phyloP scores from a whole-genome alignment of 2,888 invertebrate species.

The Cremastobaeus sp. region DNA sequence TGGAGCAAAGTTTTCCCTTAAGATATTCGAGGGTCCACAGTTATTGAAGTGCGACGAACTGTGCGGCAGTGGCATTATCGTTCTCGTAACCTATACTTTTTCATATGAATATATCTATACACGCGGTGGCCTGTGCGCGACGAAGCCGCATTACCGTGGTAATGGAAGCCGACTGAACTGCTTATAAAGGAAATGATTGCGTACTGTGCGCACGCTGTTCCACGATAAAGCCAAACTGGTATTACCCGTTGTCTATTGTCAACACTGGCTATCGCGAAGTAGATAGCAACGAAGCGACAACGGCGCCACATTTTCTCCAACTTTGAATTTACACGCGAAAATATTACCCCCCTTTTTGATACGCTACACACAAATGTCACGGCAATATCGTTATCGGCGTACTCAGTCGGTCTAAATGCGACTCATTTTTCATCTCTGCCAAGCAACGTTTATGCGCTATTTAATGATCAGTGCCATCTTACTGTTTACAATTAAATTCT shows the following conservation, averaged over 20 bases:
- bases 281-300: conserved; percentile 39
- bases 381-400: conserved; percentile 13
- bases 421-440: too few species aligned
- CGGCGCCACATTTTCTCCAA: conserved; percentile 32
- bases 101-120: conserved; percentile 29
- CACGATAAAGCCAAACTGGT: conserved; percentile 47
- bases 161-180: conserved; percentile 41
- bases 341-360: conserved; percentile 17
- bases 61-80: conserved; percentile 28
- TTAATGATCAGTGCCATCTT: too few species aligned
- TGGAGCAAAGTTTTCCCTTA: conserved; percentile 25
- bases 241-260: conserved; percentile 53
- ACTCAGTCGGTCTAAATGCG: not conserved
- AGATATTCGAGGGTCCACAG: conserved; percentile 28
- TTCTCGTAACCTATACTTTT: conserved; percentile 40
- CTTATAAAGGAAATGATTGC: conserved; percentile 53
- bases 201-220: conserved; percentile 30
- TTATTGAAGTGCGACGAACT: conserved; percentile 43
- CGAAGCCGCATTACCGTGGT: conserved; percentile 27
- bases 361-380: conserved; percentile 28
- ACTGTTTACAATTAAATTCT: too few species aligned
- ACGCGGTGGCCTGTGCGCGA: conserved; percentile 5
- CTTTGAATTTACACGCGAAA: conserved; percentile 48
- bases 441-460: too few species aligned
- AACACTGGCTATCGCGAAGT: conserved; percentile 44